These are phyloP conservation scores for Drosophila ogumai DNA, from an alignment of 1,140 invertebrate genomes.

Conservation along the genomic window DNA sequence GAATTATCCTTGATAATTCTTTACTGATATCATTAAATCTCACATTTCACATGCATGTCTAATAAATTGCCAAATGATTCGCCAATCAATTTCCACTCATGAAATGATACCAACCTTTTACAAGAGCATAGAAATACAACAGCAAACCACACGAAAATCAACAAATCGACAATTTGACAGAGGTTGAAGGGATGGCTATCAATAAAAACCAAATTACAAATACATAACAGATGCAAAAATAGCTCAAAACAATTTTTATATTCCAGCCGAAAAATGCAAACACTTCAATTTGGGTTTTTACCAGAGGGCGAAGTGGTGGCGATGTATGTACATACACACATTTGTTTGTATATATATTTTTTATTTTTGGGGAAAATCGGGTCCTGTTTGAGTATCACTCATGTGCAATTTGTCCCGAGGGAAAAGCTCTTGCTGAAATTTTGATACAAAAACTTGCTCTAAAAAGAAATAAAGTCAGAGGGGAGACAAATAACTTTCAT, in stretches of 20 bases:
- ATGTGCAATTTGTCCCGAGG: constrained; percentile 44
- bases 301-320: constrained; percentile 1
- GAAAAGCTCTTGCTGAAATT: constrained; percentile 23
- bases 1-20: constrained; percentile 5
- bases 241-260: constrained; percentile 44
- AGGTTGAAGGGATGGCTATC: constrained; percentile 36
- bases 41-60: constrained; percentile 4
- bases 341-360: too few species aligned
- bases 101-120: constrained; percentile 6
- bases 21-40: constrained; percentile 15
- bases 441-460: constrained; percentile 28
- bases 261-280: constrained; percentile 58
- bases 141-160: constrained; percentile 34
- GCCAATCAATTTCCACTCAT: constrained; percentile 14
- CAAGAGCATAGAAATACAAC: constrained; percentile 1
- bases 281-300: constrained; percentile 61
- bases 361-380: background rate
- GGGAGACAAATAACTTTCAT: constrained; percentile 20
- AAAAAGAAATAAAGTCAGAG: constrained; percentile 18
- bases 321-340: background rate
- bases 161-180: constrained; percentile 33
- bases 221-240: constrained; percentile 67
- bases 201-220: constrained; percentile 74
- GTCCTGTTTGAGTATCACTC: constrained; percentile 21
- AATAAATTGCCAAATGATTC: constrained; percentile 37